Percentiles rank a stretch among this genome's conserved stretches.
Conservation (phyloP, 1,140 invertebrate genomes). For the Chymomyza costata region DNA sequence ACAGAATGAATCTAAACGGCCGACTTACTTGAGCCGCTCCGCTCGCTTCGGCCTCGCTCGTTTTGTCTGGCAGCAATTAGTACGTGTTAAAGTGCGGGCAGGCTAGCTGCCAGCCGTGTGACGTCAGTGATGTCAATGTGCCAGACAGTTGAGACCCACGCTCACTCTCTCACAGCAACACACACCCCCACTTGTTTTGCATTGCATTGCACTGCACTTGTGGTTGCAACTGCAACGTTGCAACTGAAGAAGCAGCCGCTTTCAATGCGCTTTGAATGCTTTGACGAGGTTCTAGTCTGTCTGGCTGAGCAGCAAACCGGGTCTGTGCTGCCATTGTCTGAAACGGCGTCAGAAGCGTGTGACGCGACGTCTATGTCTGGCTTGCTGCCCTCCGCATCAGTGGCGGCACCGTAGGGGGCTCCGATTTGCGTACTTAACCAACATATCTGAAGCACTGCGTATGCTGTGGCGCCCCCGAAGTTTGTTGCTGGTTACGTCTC, state of each 20-base stretch:
- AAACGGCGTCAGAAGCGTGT: constrained; percentile 4
- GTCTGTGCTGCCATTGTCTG: constrained; percentile 23
- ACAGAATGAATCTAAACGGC: constrained; percentile 21
- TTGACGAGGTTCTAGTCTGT: constrained; percentile 7
- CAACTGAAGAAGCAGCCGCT: constrained; percentile 8
- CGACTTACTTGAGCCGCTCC: constrained; percentile 12
- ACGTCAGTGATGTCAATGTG: constrained; percentile 17
- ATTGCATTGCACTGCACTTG: constrained; percentile 7
- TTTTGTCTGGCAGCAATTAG: background rate
- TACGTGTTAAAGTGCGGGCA: constrained; percentile 3
- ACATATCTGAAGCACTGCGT: too few relatives aligned
- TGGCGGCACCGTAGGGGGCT: too few relatives aligned
- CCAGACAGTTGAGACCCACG: constrained; percentile 12
- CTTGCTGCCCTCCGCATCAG: constrained; percentile 59
- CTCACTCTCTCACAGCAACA: background rate
- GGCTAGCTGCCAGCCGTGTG: background rate
- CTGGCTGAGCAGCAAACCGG: constrained; percentile 10
- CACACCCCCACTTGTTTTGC: constrained; percentile 10
- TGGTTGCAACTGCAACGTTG: constrained; percentile 10
- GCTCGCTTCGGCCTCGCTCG: constrained; percentile 6
- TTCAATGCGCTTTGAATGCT: constrained; percentile 37
- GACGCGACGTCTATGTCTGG: constrained; percentile 55
- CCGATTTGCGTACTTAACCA: too few relatives aligned
- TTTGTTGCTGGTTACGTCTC: too few relatives aligned
- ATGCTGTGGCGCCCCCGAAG: too few relatives aligned